Evolutionary conservation across 2,113 vertebrate species (phyloP).

Genomic region (Varanus komodoensis): DNA sequence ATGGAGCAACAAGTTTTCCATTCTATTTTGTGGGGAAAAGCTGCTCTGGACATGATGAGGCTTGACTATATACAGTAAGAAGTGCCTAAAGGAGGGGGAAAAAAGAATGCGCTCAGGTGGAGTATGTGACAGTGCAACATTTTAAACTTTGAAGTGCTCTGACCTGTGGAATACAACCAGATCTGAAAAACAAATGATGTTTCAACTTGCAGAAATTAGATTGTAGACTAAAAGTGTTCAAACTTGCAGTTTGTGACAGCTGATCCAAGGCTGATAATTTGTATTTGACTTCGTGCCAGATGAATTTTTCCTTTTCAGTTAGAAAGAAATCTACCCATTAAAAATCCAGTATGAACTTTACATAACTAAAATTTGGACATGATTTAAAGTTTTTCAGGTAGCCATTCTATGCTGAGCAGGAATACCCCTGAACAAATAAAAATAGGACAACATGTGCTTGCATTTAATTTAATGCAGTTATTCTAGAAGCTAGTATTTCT

Average conservation of each 20-base stretch:
- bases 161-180: conserved; percentile 36
- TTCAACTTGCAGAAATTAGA: background rate
- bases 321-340: background rate
- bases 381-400: background rate
- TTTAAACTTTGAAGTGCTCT: conserved; percentile 33
- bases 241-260: conserved; percentile 23
- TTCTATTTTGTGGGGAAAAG: conserved; percentile 14
- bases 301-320: background rate
- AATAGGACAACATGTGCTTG: background rate
- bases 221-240: conserved; percentile 7
- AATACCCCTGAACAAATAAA: background rate
- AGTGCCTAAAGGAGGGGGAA: background rate
- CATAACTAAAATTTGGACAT: conserved; percentile 6
- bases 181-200: conserved; percentile 20
- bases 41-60: background rate
- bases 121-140: conserved; percentile 16
- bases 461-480: background rate
- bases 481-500: background rate
- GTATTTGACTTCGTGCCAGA: conserved; percentile 8
- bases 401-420: background rate
- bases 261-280: conserved; percentile 33
- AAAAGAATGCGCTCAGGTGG: background rate
- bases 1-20: conserved; percentile 5
- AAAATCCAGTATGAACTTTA: background rate
- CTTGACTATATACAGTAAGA: conserved; percentile 21